Conservation (phyloP, 2,113 vertebrate species). For the Mobula hypostoma region DNA sequence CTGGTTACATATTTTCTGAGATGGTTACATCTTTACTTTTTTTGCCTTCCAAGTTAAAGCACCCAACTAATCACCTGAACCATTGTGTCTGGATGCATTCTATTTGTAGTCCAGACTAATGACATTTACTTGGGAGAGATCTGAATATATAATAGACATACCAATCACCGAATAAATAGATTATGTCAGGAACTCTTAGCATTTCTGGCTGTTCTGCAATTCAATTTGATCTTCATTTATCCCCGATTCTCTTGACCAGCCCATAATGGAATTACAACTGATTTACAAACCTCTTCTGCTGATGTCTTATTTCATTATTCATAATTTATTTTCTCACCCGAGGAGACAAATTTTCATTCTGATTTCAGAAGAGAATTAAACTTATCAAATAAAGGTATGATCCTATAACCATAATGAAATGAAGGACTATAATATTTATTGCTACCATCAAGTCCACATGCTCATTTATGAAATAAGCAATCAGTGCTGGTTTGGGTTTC, state of each 20-base stretch:
- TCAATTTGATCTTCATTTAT: conserved; percentile 24
- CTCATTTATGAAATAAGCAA: not conserved
- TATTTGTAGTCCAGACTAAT: too few species aligned
- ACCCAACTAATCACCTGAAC: not conserved
- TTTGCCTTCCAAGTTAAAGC: too few species aligned
- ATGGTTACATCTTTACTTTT: not conserved
- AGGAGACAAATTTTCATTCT: not conserved
- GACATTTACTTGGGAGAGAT: not conserved
- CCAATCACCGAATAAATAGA: not conserved
- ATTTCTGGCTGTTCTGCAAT: not conserved
- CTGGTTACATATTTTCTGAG: not conserved
- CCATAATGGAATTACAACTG: conserved; percentile 24
- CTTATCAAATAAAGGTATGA: not conserved
- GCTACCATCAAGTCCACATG: not conserved
- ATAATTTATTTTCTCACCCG: not conserved
- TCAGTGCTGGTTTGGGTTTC: not conserved
- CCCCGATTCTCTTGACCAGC: not conserved
- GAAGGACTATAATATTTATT: not conserved
- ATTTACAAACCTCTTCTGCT: not conserved
- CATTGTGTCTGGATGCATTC: not conserved
- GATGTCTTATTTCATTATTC: conserved; percentile 7
- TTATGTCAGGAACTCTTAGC: not conserved
- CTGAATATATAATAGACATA: not conserved
- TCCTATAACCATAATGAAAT: not conserved
- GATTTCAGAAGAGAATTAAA: conserved; percentile 1